These are phyloP conservation scores for Pica pica DNA, from an alignment of 2,113 vertebrate genomes.

Conservation along the genomic window DNA sequence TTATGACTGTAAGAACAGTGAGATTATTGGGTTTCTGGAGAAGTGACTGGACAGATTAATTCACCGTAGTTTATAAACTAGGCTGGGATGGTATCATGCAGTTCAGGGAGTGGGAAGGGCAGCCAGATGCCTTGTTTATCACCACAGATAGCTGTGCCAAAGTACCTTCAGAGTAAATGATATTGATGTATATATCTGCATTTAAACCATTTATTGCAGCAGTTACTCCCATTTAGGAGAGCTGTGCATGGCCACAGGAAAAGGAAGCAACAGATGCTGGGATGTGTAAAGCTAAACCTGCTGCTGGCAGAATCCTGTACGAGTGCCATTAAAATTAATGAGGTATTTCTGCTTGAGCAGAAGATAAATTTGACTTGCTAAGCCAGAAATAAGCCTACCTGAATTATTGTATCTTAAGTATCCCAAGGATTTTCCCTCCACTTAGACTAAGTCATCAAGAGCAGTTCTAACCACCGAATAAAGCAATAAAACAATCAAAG, in stretches of 20 bases:
- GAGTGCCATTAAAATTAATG: slow-evolving; percentile 38
- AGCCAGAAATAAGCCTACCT: background rate
- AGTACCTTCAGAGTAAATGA: background rate
- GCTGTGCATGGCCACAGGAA: background rate
- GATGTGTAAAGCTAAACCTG: background rate
- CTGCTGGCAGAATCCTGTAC: background rate
- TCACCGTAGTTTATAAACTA: background rate
- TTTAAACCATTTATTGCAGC: background rate
- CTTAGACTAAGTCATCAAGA: background rate
- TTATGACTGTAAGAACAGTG: background rate
- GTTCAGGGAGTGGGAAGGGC: background rate
- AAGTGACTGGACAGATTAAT: background rate
- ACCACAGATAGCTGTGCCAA: background rate
- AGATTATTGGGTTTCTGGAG: background rate
- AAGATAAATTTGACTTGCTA: slow-evolving; percentile 15
- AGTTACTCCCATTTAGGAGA: background rate
- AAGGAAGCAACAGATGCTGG: background rate
- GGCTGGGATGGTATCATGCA: background rate
- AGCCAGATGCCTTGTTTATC: slow-evolving; percentile 17
- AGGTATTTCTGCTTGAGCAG: background rate
- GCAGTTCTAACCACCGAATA: background rate
- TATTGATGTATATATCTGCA: background rate
- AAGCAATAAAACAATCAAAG: background rate
- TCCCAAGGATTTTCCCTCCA: background rate
- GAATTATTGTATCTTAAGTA: background rate